Conservation (phyloP, 1,140 invertebrate genomes). For the Apis dorsata region DNA sequence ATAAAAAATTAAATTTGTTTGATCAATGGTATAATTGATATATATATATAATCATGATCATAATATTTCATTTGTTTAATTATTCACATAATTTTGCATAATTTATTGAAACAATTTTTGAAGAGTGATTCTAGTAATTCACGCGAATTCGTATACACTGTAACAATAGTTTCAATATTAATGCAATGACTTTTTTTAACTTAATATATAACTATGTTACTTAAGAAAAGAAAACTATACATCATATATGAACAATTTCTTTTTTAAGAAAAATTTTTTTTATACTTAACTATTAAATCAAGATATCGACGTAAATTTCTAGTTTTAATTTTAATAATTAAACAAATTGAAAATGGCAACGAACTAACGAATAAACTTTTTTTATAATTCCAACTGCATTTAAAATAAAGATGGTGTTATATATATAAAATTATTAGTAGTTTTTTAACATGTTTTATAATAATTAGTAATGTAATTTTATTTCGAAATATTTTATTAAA, state of each 20-base stretch:
- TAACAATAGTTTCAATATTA: neutral
- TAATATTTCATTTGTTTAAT: no score
- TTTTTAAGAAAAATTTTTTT: neutral
- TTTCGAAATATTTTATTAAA: slow-evolving; percentile 27
- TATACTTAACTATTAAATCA: no score
- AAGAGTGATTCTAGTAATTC: no score
- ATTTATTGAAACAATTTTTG: no score
- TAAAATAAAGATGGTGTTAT: slow-evolving; percentile 1
- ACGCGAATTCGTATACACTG: no score
- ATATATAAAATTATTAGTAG: slow-evolving; percentile 43
- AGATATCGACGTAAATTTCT: neutral
- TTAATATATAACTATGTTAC: neutral
- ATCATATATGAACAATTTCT: neutral
- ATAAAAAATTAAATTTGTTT: no score
- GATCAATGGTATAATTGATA: no score
- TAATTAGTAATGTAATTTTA: slow-evolving; percentile 31
- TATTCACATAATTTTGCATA: no score
- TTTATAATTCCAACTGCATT: neutral
- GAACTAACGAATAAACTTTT: slow-evolving; percentile 17
- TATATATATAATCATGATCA: no score
- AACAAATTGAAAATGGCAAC: slow-evolving; percentile 19
- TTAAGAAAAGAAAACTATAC: slow-evolving; percentile 1
- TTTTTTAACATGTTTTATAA: slow-evolving; percentile 34
- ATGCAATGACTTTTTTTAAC: neutral
- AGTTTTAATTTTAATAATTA: neutral